These are phyloP conservation scores for Fistularia tabacaria DNA, from an alignment of 2,797 vertebrate species.

Conservation along the genomic window DNA sequence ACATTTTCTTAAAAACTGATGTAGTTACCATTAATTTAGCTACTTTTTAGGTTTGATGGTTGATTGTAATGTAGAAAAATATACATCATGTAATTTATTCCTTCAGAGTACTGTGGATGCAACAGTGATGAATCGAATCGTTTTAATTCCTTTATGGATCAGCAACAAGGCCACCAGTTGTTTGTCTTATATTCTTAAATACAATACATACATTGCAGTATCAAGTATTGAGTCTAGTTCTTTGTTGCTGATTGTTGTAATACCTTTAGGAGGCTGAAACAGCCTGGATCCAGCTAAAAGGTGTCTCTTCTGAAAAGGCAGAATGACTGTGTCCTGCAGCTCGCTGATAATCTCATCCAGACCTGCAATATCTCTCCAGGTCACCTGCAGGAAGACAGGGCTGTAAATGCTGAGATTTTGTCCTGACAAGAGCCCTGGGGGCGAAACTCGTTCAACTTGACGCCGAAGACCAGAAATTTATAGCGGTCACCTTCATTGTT, in stretches of 20 bases:
- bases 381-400: conserved; percentile 61
- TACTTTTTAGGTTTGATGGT: too few species aligned
- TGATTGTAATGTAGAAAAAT: too few species aligned
- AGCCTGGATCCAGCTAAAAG: conserved; percentile 90
- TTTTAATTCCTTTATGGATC: too few species aligned
- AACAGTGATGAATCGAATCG: too few species aligned
- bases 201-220: not conserved
- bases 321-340: conserved; percentile 92
- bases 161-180: too few species aligned
- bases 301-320: conserved; percentile 94
- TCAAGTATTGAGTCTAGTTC: not conserved
- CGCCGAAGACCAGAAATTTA: not conserved
- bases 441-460: not conserved
- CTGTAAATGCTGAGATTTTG: not conserved
- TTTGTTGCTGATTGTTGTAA: not conserved
- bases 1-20: too few species aligned
- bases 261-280: conserved; percentile 97
- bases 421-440: not conserved
- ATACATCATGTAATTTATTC: too few species aligned
- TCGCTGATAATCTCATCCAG: conserved; percentile 93
- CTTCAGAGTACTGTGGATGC: too few species aligned
- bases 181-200: too few species aligned
- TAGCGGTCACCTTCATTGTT: conserved; percentile 71
- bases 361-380: conserved; percentile 86
- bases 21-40: too few species aligned